Conservation (phyloP, 2,113 vertebrate genomes). For the Chitala chitala region DNA sequence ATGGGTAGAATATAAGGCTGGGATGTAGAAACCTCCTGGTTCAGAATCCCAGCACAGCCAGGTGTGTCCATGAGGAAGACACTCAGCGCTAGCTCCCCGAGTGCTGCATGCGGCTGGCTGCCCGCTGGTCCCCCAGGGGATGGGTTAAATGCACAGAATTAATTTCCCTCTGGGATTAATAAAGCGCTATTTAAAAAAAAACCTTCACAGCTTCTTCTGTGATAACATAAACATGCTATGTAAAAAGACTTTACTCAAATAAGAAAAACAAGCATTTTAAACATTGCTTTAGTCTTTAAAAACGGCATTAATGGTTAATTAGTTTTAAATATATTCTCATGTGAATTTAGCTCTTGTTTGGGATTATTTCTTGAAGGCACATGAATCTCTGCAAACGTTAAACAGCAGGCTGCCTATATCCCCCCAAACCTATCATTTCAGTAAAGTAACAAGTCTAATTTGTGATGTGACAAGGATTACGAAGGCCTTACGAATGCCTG, state of each 20-base stretch:
- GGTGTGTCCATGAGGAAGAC: too few species aligned
- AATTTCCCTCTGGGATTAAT: too few species aligned
- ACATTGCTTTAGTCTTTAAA: neutral
- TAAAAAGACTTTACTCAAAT: neutral
- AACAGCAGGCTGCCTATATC: neutral
- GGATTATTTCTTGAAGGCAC: constrained; percentile 6
- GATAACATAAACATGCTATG: too few species aligned
- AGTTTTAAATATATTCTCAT: neutral
- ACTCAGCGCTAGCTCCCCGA: too few species aligned
- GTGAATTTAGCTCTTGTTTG: neutral
- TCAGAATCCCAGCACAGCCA: too few species aligned
- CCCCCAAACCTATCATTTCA: constrained; percentile 3
- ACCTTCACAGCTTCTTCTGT: too few species aligned
- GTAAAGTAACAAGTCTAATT: neutral
- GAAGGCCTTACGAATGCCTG: neutral
- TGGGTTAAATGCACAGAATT: too few species aligned
- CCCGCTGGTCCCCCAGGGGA: too few species aligned
- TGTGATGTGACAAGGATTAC: neutral
- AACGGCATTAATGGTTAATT: constrained; percentile 7
- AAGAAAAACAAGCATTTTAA: neutral
- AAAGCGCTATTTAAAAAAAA: too few species aligned
- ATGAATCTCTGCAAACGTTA: constrained; percentile 8
- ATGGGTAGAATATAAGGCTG: too few species aligned
- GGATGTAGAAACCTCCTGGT: too few species aligned
- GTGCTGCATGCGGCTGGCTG: too few species aligned